These are phyloP conservation scores for Lophochroa leadbeateri DNA, from an alignment of 2,113 vertebrate genomes.

Conservation along the genomic window DNA sequence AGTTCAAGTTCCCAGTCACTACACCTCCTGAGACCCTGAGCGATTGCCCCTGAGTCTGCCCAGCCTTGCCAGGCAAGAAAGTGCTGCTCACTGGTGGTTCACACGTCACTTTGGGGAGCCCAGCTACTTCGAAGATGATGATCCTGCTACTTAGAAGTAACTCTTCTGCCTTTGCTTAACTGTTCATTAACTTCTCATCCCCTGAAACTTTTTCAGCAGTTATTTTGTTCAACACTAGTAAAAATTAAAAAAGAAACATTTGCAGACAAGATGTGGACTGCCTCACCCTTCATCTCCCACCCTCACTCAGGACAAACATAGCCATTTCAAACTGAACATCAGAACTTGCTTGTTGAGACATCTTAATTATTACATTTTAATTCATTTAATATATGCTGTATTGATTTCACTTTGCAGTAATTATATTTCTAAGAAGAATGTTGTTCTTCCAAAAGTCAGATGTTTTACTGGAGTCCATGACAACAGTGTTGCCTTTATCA, in stretches of 20 bases:
- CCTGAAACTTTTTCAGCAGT: not conserved
- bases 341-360: not conserved
- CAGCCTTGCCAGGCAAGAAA: not conserved
- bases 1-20: not conserved
- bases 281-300: not conserved
- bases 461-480: not conserved
- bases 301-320: not conserved
- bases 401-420: constrained; percentile 17
- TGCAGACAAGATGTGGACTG: not conserved
- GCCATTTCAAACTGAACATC: not conserved
- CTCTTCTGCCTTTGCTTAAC: not conserved
- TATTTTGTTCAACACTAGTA: not conserved
- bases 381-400: not conserved
- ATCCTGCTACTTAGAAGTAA: not conserved
- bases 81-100: not conserved
- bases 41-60: rapidly evolving
- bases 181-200: not conserved
- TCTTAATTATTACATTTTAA: constrained; percentile 7
- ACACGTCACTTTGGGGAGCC: rapidly evolving
- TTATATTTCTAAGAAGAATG: constrained; percentile 39
- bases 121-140: not conserved
- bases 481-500: constrained; percentile 26
- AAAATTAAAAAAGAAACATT: not conserved
- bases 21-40: not conserved
- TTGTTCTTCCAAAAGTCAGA: constrained; percentile 31